Evolutionary conservation across 2,797 vertebrate species (phyloP).

Genomic region (Microctenopoma lineatum): DNA sequence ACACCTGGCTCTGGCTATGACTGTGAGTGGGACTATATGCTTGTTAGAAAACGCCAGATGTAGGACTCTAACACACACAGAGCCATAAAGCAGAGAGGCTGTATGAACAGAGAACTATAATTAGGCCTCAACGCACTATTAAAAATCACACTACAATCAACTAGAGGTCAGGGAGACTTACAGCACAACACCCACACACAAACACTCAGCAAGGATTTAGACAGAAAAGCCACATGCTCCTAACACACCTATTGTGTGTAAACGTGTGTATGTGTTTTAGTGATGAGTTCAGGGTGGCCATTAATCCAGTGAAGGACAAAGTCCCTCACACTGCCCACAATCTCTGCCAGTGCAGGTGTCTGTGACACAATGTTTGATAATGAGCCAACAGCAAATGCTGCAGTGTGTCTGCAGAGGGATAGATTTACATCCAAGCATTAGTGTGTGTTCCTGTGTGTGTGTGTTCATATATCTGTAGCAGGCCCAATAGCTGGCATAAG

Average conservation of each 20-base stretch:
- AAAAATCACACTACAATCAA: slow-evolving; percentile 79
- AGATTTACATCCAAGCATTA: background rate
- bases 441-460: background rate
- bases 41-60: slow-evolving; percentile 50
- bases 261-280: slow-evolving; percentile 40
- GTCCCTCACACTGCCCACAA: slow-evolving; percentile 23
- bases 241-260: slow-evolving; percentile 49
- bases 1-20: slow-evolving; percentile 51
- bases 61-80: slow-evolving; percentile 44
- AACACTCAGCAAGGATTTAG: slow-evolving; percentile 43
- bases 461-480: too few relatives aligned
- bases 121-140: slow-evolving; percentile 81
- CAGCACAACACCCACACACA: slow-evolving; percentile 51
- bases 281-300: slow-evolving; percentile 53
- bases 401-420: background rate
- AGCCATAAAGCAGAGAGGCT: slow-evolving; percentile 70
- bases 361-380: slow-evolving; percentile 12
- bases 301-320: slow-evolving; percentile 46
- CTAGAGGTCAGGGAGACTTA: slow-evolving; percentile 78
- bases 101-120: slow-evolving; percentile 78
- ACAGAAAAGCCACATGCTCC: slow-evolving; percentile 49
- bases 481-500: too few relatives aligned
- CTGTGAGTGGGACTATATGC: slow-evolving; percentile 43
- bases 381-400: slow-evolving; percentile 11
- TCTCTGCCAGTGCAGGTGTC: slow-evolving; percentile 21